A percentile compares a stretch with the other conserved stretches of the same genome.
Conservation (phyloP, 2,888 invertebrate species). For the Galerucella calmariensis region DNA sequence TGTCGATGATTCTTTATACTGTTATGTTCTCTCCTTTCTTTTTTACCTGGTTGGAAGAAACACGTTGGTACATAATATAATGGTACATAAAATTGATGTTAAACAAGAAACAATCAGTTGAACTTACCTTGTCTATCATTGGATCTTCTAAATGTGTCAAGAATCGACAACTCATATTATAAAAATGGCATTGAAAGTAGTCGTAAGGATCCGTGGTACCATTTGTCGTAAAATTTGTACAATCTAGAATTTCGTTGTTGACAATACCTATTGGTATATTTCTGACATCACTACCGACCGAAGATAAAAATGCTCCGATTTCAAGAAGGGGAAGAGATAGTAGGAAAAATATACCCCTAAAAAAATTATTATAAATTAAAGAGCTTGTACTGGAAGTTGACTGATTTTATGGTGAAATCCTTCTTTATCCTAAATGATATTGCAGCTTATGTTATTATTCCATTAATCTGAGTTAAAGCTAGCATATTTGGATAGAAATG, state of each 20-base stretch:
- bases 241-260: conserved; percentile 74
- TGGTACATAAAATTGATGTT: no score
- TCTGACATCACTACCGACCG: conserved; percentile 81
- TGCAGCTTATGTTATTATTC: background rate
- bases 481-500: no score
- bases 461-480: no score
- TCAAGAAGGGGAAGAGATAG: conserved; percentile 84
- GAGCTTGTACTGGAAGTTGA: no score
- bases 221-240: conserved; percentile 54
- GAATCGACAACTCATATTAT: conserved; percentile 73
- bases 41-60: no score
- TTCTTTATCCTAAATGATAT: no score
- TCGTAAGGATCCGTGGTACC: conserved; percentile 43
- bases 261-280: conserved; percentile 80
- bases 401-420: no score
- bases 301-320: conserved; percentile 81
- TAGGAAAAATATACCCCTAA: conserved; percentile 83
- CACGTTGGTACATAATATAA: no score
- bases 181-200: conserved; percentile 65
- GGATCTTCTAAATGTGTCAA: conserved; percentile 70
- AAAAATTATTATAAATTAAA: background rate
- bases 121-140: conserved; percentile 62
- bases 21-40: no score
- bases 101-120: no score
- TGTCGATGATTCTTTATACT: no score